Evolutionary conservation across 2,797 vertebrate species (phyloP).

Genomic region (Gymnopithys bicolor): DNA sequence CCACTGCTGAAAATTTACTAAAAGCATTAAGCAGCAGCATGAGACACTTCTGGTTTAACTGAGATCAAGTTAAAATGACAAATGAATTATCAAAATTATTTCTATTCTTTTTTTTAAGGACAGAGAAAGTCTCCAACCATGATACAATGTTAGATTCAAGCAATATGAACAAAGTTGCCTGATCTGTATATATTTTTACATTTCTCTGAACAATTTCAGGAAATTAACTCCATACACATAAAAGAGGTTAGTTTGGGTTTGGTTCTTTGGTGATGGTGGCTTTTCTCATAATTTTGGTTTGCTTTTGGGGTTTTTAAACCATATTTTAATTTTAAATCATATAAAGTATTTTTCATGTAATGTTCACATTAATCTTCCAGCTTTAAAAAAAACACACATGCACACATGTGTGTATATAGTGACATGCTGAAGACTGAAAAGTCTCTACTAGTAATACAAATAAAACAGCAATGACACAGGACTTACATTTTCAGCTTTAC

Average conservation of each 20-base stretch:
- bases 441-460: background rate
- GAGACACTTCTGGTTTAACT: background rate
- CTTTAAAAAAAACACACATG: background rate
- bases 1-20: background rate
- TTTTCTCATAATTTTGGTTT: background rate
- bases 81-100: background rate
- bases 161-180: background rate
- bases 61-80: background rate
- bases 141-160: background rate
- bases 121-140: background rate
- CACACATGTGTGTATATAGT: background rate
- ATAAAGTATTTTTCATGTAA: background rate
- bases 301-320: background rate
- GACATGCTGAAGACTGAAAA: background rate
- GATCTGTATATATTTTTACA: background rate
- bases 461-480: background rate
- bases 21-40: background rate
- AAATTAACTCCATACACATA: background rate
- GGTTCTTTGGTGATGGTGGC: too few species aligned
- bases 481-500: slow-evolving; percentile 60
- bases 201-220: background rate
- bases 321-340: background rate
- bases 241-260: background rate
- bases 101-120: background rate
- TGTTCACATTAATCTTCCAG: background rate